Conservation (phyloP, 1,140 invertebrate species). For the Goniozus legneri region DNA sequence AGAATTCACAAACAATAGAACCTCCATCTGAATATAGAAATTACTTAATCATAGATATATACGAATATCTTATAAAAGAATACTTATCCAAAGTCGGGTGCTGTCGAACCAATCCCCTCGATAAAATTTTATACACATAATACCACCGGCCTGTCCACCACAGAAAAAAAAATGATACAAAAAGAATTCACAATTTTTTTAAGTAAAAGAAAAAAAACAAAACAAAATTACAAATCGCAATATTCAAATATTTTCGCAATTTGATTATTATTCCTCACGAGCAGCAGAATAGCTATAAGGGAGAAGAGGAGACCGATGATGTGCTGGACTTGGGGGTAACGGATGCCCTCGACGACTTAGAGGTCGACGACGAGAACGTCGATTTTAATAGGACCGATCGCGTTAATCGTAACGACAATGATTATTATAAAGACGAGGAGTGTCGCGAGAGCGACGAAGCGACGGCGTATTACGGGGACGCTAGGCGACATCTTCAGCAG, state of each 20-base stretch:
- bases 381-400: conserved; percentile 38
- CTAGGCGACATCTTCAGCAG: conserved; percentile 4
- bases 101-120: no score
- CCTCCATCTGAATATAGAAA: no score
- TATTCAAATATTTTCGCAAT: conserved; percentile 45
- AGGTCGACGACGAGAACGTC: conserved; percentile 49
- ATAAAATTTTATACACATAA: no score
- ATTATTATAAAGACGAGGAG: conserved; percentile 36
- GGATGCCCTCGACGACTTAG: conserved; percentile 52
- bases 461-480: conserved; percentile 28
- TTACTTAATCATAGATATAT: no score
- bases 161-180: no score
- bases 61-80: no score
- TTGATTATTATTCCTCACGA: conserved; percentile 51
- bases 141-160: no score
- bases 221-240: not conserved
- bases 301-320: conserved; percentile 54
- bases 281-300: conserved; percentile 55
- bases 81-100: no score
- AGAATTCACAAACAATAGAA: no score
- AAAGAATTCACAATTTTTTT: no score
- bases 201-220: no score
- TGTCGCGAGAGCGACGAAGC: conserved; percentile 21
- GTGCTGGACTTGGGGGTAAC: conserved; percentile 51
- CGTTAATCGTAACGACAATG: conserved; percentile 23